Evolutionary conservation across 2,888 invertebrate species (phyloP).

Genomic region (Drosophila prolongata): DNA sequence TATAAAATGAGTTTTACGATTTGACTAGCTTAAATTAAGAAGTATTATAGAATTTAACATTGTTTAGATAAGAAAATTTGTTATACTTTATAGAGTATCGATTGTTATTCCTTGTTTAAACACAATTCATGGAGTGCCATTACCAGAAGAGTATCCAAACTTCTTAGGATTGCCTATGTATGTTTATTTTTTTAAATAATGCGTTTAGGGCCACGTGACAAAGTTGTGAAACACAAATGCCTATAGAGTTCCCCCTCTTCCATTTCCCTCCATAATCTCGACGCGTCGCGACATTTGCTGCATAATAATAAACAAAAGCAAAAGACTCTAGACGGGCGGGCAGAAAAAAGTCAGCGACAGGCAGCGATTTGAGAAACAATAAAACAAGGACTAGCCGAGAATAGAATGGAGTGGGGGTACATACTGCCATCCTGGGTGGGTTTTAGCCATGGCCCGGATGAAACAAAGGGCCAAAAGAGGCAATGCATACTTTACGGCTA

Average conservation of each 20-base stretch:
- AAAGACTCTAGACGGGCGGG: slow-evolving; percentile 15
- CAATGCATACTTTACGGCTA: slow-evolving; percentile 45
- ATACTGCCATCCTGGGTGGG: slow-evolving; percentile 2
- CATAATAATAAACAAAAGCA: slow-evolving; percentile 49
- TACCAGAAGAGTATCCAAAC: slow-evolving; percentile 15
- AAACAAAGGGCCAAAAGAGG: slow-evolving; percentile 37
- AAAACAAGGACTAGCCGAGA: slow-evolving; percentile 46
- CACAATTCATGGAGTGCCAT: not conserved
- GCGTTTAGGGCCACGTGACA: slow-evolving; percentile 42
- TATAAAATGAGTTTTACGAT: too few species aligned
- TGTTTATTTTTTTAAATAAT: slow-evolving; percentile 41
- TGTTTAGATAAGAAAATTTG: too few species aligned
- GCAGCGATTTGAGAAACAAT: slow-evolving; percentile 52
- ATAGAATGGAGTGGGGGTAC: not conserved
- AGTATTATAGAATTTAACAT: too few species aligned
- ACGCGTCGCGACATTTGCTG: slow-evolving; percentile 51
- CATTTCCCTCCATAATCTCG: slow-evolving; percentile 43
- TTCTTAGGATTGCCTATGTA: not conserved
- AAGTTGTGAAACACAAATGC: slow-evolving; percentile 39
- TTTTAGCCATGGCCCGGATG: not conserved
- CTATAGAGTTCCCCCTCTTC: slow-evolving; percentile 13
- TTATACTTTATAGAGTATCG: too few species aligned
- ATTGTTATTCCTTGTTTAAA: too few species aligned
- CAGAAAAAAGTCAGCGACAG: slow-evolving; percentile 42
- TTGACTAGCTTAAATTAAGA: too few species aligned